These are phyloP conservation scores for Arctocebus calabarensis DNA, from an alignment of 2,797 vertebrate species.

Conservation along the genomic window DNA sequence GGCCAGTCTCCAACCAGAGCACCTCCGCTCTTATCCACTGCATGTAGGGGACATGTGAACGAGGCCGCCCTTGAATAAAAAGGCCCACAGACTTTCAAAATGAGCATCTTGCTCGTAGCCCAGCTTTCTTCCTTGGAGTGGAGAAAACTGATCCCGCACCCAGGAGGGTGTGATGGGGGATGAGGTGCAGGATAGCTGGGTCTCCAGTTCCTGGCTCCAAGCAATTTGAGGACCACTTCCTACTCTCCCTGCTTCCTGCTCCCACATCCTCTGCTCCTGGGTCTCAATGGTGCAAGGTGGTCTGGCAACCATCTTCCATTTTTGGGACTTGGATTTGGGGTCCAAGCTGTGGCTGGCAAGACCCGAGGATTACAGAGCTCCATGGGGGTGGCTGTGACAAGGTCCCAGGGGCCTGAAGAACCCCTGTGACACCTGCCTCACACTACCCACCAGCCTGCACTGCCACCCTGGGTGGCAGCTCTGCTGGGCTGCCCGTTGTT, in stretches of 20 bases:
- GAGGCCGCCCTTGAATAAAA: not conserved
- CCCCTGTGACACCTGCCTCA: slow-evolving; percentile 30
- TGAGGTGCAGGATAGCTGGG: not conserved
- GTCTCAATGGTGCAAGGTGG: slow-evolving; percentile 70
- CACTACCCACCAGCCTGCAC: not conserved
- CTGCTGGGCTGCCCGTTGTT: slow-evolving; percentile 84
- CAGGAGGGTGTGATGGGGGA: rapidly evolving
- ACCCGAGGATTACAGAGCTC: slow-evolving; percentile 85
- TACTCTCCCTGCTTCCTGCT: not conserved
- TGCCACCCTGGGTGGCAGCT: slow-evolving; percentile 54
- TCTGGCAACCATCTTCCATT: slow-evolving; percentile 70
- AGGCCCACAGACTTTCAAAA: not conserved
- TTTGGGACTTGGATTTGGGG: slow-evolving; percentile 62
- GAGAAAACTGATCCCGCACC: too few relatives aligned
- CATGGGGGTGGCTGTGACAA: slow-evolving; percentile 14
- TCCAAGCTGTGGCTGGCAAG: slow-evolving; percentile 73
- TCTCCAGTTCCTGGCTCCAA: rapidly evolving
- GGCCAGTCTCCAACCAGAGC: not conserved
- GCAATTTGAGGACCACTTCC: not conserved
- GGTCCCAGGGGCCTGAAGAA: slow-evolving; percentile 55
- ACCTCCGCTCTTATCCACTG: not conserved
- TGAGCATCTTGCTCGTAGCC: not conserved
- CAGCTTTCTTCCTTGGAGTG: rapidly evolving
- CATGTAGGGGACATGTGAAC: rapidly evolving
- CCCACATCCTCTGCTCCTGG: not conserved